Base-by-base conservation (phyloP, 2,113 vertebrate species). In the Puffinus mauretanicus region DNA sequence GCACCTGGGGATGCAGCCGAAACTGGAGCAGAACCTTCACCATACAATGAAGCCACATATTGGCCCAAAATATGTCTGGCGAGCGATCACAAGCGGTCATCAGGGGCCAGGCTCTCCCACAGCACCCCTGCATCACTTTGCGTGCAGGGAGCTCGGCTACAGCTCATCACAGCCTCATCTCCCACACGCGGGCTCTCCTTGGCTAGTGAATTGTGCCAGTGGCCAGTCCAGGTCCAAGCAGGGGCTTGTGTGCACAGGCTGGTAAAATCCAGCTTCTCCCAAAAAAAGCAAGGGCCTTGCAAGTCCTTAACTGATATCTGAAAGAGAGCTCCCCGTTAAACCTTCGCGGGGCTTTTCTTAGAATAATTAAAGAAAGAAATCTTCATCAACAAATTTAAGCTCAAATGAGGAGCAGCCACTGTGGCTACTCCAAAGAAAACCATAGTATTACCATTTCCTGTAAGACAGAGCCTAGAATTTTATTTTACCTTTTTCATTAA, bases 401-500 rank as follows among this genome's bases (percentile, higher is more conserved):
- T 51, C 20, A 29, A 40, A n/a, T 6, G n/a, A 55, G 90, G 88
- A 73, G 29, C 76, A 84, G 82, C 38, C 57, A 6, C 65, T 0
- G 16, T 0, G 20, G 10, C 11, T 24, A 5, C n/a, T n/a, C 81
- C 83, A 57, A 71, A 52, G 76, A 49, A 86, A 96, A 55, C 64
- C 69, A 2, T n/a, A 32, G 21, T 0, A 5, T 38, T 44, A 24
- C 64, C 0, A 0, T 16, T 79, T 61, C 86, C 82, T 61, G 34
- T 4, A 16, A 34, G 36, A 20, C 0, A 0, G 24, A 66, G 71
- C 57, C 80, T 22, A 61, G 70, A 40, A 57, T 80, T 82, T 60
- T 52, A 26, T 47, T 85, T 82, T 34, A 90, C 94, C 85, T 94
- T 91, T 82, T 82, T 89, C 84, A 69, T 88, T 84, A 95, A 54